Conservation (phyloP, 2,888 invertebrate species). For the Bimastos eiseni region DNA sequence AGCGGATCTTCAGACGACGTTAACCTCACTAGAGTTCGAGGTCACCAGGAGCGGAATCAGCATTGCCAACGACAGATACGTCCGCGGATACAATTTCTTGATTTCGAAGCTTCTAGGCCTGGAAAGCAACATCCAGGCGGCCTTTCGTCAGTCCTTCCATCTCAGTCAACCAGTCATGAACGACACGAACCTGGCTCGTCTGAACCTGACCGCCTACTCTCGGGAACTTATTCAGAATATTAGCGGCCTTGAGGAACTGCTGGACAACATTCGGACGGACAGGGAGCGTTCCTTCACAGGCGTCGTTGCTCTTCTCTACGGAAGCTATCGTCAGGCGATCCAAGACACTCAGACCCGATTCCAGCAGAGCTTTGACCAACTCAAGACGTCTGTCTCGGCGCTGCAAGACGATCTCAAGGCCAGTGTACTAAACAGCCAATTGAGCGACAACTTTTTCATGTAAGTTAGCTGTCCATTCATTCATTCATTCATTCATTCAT, state of each 20-base stretch:
- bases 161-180: constrained; percentile 32
- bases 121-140: constrained; percentile 29
- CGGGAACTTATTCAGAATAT: neutral
- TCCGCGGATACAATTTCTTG: constrained; percentile 28
- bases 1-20: neutral
- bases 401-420: constrained; percentile 29
- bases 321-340: constrained; percentile 29
- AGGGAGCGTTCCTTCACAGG: constrained; percentile 23
- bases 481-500: neutral
- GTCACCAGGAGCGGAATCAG: neutral
- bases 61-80: constrained; percentile 9
- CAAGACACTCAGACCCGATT: constrained; percentile 21
- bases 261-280: neutral
- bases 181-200: constrained; percentile 30
- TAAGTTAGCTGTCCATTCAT: too few relatives aligned
- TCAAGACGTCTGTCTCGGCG: constrained; percentile 2
- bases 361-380: constrained; percentile 22
- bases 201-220: constrained; percentile 29
- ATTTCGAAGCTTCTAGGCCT: constrained; percentile 31
- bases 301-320: constrained; percentile 24
- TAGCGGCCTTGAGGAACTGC: neutral
- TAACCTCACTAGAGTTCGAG: constrained; percentile 7
- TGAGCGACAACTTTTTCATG: constrained; percentile 39
- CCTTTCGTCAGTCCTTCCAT: constrained; percentile 31
- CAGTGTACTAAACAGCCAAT: constrained; percentile 23